Evolutionary conservation across 2,888 invertebrate species (phyloP), one percentile per base, ranked within the genome.

Genomic region (Microchrysa polita): DNA sequence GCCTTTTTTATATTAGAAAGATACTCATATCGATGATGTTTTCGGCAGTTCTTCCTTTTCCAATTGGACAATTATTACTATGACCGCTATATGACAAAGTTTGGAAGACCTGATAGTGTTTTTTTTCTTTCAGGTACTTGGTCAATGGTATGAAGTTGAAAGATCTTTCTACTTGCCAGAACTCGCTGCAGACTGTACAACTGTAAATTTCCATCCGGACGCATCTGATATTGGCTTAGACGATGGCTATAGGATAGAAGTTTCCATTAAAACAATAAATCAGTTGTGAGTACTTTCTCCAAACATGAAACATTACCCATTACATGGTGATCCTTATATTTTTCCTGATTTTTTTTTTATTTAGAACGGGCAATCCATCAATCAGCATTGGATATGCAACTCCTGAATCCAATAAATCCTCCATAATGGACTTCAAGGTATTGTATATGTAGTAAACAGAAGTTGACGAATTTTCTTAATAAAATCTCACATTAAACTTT

Each of bases 131-230:
- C 67, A 84, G 83, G 83, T 86, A 67, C 81, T 92, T 88, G 90
- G 92, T 82, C 86, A 88, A 77, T 93, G 92, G 93, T 92, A 88
- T 80, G 92, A 93, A 83, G 90, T 93, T 73, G 92, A 93, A 82
- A 86, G 92, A 59, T 91, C 92, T 0, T 93, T 93, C 84, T 92
- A 92, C 82, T 82, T 92, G 75, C 89, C 92, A 80, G 92, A 93
- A 85, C 85, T 92, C 57, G 86, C 90, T 0, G 88, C 90, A 10
- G 90, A 90, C 78, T 93, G 92, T 82, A 91, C 91, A 0, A 87
- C 88, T 77, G 82, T 93, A 48, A 87, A 89, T 79, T 87, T 92
- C 76, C 80, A 83, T 75, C 83, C 83, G 1, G 86, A 81, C 16
- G 80, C 78, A 74, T 67, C 82, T 53, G 76, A 81, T 1, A 79